Base-by-base conservation (phyloP, 2,113 vertebrate species). In the Nematolebias whitei region DNA sequence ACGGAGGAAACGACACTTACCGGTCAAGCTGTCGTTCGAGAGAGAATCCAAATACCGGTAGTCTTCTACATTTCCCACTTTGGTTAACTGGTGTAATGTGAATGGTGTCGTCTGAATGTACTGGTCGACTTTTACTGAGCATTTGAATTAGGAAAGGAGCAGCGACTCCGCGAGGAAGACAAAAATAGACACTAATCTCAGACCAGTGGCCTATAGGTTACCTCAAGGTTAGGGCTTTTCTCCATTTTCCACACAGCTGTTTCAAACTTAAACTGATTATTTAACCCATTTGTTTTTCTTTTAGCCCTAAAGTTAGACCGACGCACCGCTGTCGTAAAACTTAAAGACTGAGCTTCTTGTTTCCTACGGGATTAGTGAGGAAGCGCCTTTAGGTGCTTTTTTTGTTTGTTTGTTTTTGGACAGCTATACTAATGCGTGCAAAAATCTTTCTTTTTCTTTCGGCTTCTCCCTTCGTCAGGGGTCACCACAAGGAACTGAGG, bases 151-250 rank as follows among this genome's bases (percentile, higher is more conserved):
- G 64, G 61, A 60, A 51, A 70, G 68, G 54, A 41, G 22, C 64
- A 56, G 61, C 10, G n/a, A n/a, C n/a, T n/a, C n/a, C n/a, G n/a
- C n/a, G 38, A 44, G n/a, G 11, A n/a, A 61, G 23, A 52, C 70
- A 66, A 26, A 84, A 84, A 87, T 82, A 85, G 74, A 68, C 47
- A 24, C 12, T 67, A 68, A 71, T 80, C 63, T 80, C 18, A 43
- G 32, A 71, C 26, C 44, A 57, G 14, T 47, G 57, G 56, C 62
- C 63, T 41, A 18, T 32, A 59, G 60, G 47, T 67, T 57, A 58
- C 22, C 53, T 76, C 69, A 81, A 71, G 61, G 72, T 76, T 47
- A 51, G 23, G 39, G 40, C 19, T 26, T 15, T 40, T 35, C 10
- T 10, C 6, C 29, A 39, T 44, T 32, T 61, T 35, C 16, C 68